phyloP scores from a whole-genome alignment of 2,113 vertebrate genomes.

The Vanacampus margaritifer region DNA sequence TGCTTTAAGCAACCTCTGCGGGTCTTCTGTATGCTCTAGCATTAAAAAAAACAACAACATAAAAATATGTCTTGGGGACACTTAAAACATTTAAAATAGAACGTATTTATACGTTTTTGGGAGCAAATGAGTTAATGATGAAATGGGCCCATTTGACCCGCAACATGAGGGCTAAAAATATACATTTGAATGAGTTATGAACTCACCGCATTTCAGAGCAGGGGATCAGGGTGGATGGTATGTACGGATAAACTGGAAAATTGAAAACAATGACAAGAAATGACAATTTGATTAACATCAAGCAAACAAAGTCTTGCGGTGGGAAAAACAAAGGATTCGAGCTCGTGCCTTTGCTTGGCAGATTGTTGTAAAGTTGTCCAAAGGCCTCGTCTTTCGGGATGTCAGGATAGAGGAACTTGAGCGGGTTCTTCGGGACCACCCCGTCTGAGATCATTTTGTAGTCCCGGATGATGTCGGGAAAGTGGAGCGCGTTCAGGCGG shows the following conservation, averaged over 20 bases:
- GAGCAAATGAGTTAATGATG: too few relatives aligned
- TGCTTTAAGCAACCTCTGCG: too few relatives aligned
- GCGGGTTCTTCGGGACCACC: conserved; percentile 88
- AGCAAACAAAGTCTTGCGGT: not conserved
- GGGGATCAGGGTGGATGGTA: conserved; percentile 87
- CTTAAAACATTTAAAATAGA: too few relatives aligned
- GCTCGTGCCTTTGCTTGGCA: conserved; percentile 81
- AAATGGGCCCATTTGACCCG: too few relatives aligned
- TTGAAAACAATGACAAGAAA: not conserved
- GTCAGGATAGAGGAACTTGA: conserved; percentile 94
- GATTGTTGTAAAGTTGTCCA: conserved; percentile 91
- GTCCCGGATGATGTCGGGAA: conserved; percentile 90
- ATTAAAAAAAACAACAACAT: too few relatives aligned
- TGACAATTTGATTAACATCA: not conserved
- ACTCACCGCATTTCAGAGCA: conserved; percentile 90
- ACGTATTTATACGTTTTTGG: too few relatives aligned
- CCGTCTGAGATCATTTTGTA: conserved; percentile 95
- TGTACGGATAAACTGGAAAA: conserved; percentile 76
- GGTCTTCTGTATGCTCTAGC: too few relatives aligned
- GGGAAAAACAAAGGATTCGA: rapidly evolving
- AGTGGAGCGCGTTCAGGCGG: conserved; percentile 84
- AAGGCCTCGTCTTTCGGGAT: conserved; percentile 96
- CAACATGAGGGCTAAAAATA: not conserved
- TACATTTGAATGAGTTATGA: conserved; percentile 8
- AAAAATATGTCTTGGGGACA: too few relatives aligned